Percentiles rank a stretch among this genome's conserved stretches.
Conservation (phyloP, 2,888 invertebrate genomes). For the Scrobipalpa costella region DNA sequence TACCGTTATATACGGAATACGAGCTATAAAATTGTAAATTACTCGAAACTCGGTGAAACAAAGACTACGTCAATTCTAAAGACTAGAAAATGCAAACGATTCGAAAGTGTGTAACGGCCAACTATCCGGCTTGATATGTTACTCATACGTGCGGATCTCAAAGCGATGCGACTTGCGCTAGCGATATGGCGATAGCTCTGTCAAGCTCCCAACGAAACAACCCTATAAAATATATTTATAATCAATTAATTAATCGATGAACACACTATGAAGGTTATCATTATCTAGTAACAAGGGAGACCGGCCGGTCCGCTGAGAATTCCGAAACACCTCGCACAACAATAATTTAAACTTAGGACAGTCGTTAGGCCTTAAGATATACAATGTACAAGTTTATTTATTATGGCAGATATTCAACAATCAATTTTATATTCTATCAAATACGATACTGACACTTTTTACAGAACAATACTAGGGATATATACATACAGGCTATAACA, state of each 20-base stretch:
- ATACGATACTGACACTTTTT: slow-evolving; percentile 71
- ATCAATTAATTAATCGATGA: slow-evolving; percentile 44
- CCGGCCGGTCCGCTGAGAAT: slow-evolving; percentile 48
- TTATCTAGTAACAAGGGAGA: slow-evolving; percentile 58
- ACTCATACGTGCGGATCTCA: slow-evolving; percentile 39
- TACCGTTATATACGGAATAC: slow-evolving; percentile 25
- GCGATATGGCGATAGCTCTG: slow-evolving; percentile 40
- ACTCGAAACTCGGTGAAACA: slow-evolving; percentile 50
- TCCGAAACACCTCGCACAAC: slow-evolving; percentile 59
- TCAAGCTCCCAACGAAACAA: slow-evolving; percentile 43
- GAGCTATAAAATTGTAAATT: slow-evolving; percentile 43
- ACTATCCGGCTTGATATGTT: slow-evolving; percentile 58
- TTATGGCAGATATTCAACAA: slow-evolving; percentile 80
- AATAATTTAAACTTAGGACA: slow-evolving; percentile 73
- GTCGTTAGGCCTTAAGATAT: slow-evolving; percentile 78
- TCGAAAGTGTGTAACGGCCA: slow-evolving; percentile 55
- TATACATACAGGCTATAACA: slow-evolving; percentile 61
- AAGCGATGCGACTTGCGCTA: slow-evolving; percentile 48
- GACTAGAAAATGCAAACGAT: slow-evolving; percentile 80
- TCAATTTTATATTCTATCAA: slow-evolving; percentile 65
- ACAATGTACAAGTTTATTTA: slow-evolving; percentile 74
- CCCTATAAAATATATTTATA: slow-evolving; percentile 33
- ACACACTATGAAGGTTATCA: slow-evolving; percentile 57
- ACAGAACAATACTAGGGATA: slow-evolving; percentile 65
- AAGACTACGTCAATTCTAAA: slow-evolving; percentile 56